A percentile compares a stretch with the other conserved stretches of the same genome.
These are phyloP conservation scores for Zygothrica quintamaculata DNA, from an alignment of 2,888 invertebrate species.

Conservation along the genomic window DNA sequence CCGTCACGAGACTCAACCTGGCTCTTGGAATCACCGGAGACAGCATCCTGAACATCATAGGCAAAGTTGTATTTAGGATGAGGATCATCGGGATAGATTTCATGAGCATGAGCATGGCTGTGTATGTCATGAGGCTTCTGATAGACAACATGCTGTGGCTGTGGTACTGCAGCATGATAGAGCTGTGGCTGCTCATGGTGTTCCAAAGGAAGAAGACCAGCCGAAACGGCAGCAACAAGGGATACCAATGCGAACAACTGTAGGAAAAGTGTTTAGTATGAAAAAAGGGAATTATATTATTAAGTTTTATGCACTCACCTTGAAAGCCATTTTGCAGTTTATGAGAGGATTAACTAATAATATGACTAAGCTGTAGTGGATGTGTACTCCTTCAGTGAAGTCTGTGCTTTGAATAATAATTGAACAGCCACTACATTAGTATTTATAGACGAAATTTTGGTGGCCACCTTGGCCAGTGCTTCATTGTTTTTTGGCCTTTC, in stretches of 20 bases:
- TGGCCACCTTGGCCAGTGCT: slow-evolving; percentile 42
- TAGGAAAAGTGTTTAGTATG: neutral
- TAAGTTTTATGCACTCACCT: slow-evolving; percentile 61
- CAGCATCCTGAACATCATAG: slow-evolving; percentile 82
- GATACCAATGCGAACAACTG: slow-evolving; percentile 70
- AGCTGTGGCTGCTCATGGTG: slow-evolving; percentile 67
- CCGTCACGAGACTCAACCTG: slow-evolving; percentile 83
- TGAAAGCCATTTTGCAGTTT: slow-evolving; percentile 77
- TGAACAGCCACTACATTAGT: slow-evolving; percentile 61
- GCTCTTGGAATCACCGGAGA: slow-evolving; percentile 84
- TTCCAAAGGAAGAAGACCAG: slow-evolving; percentile 73
- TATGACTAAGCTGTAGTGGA: slow-evolving; percentile 40
- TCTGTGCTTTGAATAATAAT: slow-evolving; percentile 81
- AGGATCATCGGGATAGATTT: slow-evolving; percentile 78
- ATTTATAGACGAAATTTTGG: slow-evolving; percentile 74
- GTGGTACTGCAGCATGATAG: slow-evolving; percentile 45
- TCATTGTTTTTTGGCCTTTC: slow-evolving; percentile 68
- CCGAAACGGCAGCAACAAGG: slow-evolving; percentile 64
- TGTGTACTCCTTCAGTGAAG: slow-evolving; percentile 74
- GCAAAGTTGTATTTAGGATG: slow-evolving; percentile 83
- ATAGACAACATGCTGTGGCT: slow-evolving; percentile 65
- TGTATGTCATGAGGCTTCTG: slow-evolving; percentile 75
- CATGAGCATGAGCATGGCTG: slow-evolving; percentile 59
- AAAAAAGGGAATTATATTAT: neutral
- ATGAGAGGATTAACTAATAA: slow-evolving; percentile 29